These are phyloP conservation scores for Pseudomyrmex cubaensis DNA, from an alignment of 1,140 invertebrate genomes.

Conservation along the genomic window DNA sequence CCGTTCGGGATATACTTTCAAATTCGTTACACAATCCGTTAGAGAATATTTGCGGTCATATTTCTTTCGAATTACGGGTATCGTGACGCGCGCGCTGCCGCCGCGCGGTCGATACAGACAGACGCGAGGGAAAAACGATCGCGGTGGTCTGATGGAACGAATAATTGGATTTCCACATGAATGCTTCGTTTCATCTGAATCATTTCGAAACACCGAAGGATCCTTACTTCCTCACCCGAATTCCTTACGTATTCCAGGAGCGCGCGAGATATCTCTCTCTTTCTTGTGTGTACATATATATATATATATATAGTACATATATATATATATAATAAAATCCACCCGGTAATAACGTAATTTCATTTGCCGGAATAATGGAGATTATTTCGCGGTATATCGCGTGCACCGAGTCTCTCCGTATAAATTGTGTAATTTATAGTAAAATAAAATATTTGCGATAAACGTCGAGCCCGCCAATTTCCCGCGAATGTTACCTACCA, in stretches of 20 bases:
- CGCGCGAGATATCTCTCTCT: background rate
- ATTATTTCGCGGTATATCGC: no score
- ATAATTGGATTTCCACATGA: constrained; percentile 34
- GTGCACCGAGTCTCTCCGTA: no score
- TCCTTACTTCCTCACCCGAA: background rate
- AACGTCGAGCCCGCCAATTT: no score
- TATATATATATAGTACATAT: no score
- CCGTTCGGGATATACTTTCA: constrained; percentile 60
- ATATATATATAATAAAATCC: no score
- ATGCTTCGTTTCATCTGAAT: constrained; percentile 30
- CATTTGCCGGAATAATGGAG: no score
- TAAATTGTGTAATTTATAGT: no score
- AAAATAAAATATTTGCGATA: no score
- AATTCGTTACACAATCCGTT: constrained; percentile 65
- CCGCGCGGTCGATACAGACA: constrained; percentile 9
- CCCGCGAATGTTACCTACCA: no score
- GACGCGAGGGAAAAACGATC: background rate
- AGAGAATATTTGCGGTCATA: constrained; percentile 66
- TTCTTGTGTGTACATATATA: background rate
- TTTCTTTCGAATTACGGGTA: constrained; percentile 53
- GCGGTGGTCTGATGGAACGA: constrained; percentile 8
- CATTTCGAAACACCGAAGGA: constrained; percentile 25
- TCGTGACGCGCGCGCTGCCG: background rate
- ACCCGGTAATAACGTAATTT: no score
- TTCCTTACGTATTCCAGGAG: constrained; percentile 6